Conservation (phyloP, 1,140 invertebrate genomes). For the Drosophila ironensis region DNA sequence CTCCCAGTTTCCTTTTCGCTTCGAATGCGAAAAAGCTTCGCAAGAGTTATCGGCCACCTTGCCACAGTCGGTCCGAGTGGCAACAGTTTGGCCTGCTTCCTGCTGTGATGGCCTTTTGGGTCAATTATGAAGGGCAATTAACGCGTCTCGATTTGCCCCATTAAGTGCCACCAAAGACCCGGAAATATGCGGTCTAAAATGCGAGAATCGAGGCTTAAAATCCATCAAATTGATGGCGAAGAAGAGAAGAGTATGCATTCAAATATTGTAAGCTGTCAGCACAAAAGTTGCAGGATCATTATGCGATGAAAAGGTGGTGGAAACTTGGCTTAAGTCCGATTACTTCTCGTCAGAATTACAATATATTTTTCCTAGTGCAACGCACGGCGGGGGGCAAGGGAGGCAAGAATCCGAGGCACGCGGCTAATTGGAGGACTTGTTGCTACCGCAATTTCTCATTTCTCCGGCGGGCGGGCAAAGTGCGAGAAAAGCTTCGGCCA, state of each 20-base stretch:
- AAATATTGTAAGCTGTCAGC: too few relatives aligned
- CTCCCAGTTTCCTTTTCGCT: not conserved
- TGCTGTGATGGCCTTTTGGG: constrained; percentile 24
- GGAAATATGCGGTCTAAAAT: too few relatives aligned
- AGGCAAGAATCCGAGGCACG: constrained; percentile 17
- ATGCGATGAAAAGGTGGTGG: too few relatives aligned
- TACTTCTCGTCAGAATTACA: not conserved
- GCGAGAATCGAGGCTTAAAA: too few relatives aligned
- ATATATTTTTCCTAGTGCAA: not conserved
- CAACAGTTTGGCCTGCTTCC: not conserved
- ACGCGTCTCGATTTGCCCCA: too few relatives aligned
- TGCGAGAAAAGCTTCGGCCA: constrained; percentile 21
- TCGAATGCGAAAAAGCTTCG: too few relatives aligned
- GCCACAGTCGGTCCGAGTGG: not conserved
- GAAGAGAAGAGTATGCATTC: too few relatives aligned
- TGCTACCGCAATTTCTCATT: constrained; percentile 36
- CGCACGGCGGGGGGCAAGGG: not conserved
- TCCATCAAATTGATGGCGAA: too few relatives aligned
- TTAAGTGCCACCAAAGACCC: too few relatives aligned
- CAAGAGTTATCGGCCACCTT: constrained; percentile 1
- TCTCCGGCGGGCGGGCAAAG: constrained; percentile 1
- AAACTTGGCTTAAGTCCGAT: too few relatives aligned
- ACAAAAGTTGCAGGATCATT: too few relatives aligned
- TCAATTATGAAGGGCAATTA: constrained; percentile 59
- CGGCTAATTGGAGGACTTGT: constrained; percentile 41